phyloP scores from a whole-genome alignment of 2,797 vertebrate genomes.

The Linurgus olivaceus region DNA sequence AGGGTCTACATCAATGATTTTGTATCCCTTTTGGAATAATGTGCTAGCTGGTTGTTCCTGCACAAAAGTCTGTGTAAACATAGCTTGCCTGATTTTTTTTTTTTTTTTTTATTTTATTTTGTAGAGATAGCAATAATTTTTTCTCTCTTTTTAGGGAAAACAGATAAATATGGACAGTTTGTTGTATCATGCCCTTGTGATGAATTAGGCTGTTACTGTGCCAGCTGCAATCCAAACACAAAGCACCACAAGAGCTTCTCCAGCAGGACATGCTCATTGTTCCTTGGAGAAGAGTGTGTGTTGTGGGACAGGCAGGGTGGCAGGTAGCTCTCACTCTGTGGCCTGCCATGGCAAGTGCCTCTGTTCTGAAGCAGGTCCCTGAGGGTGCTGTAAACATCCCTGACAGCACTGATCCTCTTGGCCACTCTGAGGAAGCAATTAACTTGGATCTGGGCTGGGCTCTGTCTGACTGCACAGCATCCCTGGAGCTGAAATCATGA shows the following conservation, averaged over 20 bases:
- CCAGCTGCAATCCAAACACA: background rate
- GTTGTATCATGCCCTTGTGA: background rate
- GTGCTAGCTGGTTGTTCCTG: background rate
- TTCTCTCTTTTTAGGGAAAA: background rate
- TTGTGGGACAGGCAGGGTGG: background rate
- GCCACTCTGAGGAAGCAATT: background rate
- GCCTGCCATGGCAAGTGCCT: background rate
- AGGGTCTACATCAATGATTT: background rate
- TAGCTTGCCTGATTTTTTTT: background rate
- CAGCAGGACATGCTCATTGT: accelerated
- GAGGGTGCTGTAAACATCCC: background rate
- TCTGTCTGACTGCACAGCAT: background rate
- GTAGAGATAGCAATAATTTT: background rate
- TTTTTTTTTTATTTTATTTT: background rate
- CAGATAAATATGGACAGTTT: background rate
- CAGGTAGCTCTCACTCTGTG: background rate
- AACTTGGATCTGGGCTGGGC: background rate
- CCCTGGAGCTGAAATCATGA: background rate
- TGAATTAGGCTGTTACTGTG: background rate
- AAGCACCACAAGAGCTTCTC: background rate
- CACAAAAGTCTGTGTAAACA: background rate
- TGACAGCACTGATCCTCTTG: background rate
- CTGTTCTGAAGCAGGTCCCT: background rate
- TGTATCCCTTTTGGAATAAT: background rate
- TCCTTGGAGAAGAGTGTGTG: background rate